Percentiles rank a stretch among this genome's conserved stretches.
These are phyloP conservation scores for Ardeotis arabs DNA, from an alignment of 2,113 vertebrate species.

Conservation along the genomic window DNA sequence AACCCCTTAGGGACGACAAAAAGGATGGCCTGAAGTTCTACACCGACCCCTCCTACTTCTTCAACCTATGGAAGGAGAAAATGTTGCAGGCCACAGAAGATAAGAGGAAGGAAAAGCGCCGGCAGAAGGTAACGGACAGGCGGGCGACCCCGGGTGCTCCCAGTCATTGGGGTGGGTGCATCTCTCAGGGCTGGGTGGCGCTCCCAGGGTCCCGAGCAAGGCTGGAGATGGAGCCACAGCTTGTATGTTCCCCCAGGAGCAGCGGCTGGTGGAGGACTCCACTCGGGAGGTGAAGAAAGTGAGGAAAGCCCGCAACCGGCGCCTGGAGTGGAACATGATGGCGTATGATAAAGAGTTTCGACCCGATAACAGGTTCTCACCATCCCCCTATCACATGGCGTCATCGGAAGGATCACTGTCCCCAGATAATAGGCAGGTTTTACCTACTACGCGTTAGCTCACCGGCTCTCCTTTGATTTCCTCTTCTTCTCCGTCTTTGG, in stretches of 20 bases:
- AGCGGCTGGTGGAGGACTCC: slow-evolving; percentile 88
- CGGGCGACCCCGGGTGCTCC: rapidly evolving
- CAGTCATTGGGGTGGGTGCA: neutral
- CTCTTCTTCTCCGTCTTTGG: neutral
- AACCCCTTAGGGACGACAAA: slow-evolving; percentile 84
- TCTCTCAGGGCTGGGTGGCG: neutral
- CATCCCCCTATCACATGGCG: slow-evolving; percentile 90
- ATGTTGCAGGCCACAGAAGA: slow-evolving; percentile 95
- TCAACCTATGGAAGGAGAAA: slow-evolving; percentile 94
- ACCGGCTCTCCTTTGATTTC: neutral
- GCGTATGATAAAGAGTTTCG: slow-evolving; percentile 94
- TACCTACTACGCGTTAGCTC: slow-evolving; percentile 18
- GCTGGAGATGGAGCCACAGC: neutral
- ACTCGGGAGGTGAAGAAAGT: slow-evolving; percentile 93
- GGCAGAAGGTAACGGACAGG: slow-evolving; percentile 83
- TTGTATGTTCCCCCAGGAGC: slow-evolving; percentile 75
- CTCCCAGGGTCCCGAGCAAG: rapidly evolving
- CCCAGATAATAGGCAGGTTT: slow-evolving; percentile 90
- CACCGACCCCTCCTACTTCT: slow-evolving; percentile 93
- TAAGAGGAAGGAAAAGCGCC: slow-evolving; percentile 91
- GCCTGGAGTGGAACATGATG: slow-evolving; percentile 94
- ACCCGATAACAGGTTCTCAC: slow-evolving; percentile 88
- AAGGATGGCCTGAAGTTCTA: slow-evolving; percentile 93
- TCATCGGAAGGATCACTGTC: slow-evolving; percentile 93
- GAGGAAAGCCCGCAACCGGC: slow-evolving; percentile 90